Percentiles rank a stretch among this genome's conserved stretches.
phyloP scores from a whole-genome alignment of 2,797 vertebrate species.

The Pygocentrus nattereri region DNA sequence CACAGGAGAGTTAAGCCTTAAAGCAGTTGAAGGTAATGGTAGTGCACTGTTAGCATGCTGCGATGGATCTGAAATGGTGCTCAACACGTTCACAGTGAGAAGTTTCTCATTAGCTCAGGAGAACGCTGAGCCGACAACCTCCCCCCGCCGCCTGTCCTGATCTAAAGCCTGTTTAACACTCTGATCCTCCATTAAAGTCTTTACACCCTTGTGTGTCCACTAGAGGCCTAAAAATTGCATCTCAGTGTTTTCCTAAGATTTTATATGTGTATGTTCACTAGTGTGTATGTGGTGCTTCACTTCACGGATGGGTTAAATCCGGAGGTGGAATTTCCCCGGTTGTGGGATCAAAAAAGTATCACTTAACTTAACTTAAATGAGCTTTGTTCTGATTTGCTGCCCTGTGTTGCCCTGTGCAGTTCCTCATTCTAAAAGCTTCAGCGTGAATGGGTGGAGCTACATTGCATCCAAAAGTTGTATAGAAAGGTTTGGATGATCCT shows the following conservation, averaged over 20 bases:
- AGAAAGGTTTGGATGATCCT: too few species aligned
- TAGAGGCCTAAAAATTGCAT: background rate
- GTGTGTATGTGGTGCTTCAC: too few species aligned
- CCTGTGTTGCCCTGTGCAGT: too few species aligned
- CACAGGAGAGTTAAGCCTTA: constrained; percentile 6
- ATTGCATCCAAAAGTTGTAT: too few species aligned
- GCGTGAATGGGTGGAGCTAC: too few species aligned
- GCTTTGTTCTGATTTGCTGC: too few species aligned
- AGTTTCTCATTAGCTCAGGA: constrained; percentile 34
- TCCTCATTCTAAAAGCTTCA: too few species aligned
- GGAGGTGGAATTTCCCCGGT: too few species aligned
- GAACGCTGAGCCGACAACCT: constrained; percentile 22
- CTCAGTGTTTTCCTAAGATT: background rate
- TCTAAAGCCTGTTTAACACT: background rate
- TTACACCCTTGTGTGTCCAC: background rate
- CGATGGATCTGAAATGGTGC: constrained; percentile 22
- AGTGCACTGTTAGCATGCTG: background rate
- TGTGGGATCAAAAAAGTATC: too few species aligned
- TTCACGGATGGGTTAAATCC: too few species aligned
- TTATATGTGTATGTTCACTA: too few species aligned
- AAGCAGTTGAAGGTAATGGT: constrained; percentile 13
- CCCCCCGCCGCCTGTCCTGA: background rate
- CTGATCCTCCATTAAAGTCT: background rate
- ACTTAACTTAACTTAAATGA: too few species aligned
- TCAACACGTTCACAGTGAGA: constrained; percentile 16